These are phyloP conservation scores for Malurus elegans DNA, from an alignment of 2,113 vertebrate species.

Conservation along the genomic window DNA sequence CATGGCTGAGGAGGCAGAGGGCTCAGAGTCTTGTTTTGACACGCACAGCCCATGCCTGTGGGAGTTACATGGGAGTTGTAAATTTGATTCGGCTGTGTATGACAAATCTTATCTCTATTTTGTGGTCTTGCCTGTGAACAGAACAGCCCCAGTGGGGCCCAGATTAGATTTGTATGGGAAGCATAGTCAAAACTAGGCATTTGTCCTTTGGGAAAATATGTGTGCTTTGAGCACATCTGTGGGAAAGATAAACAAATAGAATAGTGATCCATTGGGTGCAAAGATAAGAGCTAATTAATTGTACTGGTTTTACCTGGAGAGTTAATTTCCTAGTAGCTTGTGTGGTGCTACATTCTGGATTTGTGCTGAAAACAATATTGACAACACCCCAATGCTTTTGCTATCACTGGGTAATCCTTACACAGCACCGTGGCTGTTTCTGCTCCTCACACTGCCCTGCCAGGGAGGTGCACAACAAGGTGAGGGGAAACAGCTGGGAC, in stretches of 20 bases:
- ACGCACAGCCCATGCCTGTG: not conserved
- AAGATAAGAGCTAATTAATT: not conserved
- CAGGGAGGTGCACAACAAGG: fast-evolving
- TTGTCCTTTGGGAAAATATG: not conserved
- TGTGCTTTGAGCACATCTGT: not conserved
- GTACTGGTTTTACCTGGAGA: not conserved
- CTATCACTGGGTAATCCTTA: not conserved
- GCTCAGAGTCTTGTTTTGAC: not conserved
- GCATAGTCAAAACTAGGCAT: not conserved
- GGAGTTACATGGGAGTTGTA: not conserved
- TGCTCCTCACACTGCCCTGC: not conserved
- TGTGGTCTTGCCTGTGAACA: not conserved
- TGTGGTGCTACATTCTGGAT: not conserved
- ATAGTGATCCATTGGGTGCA: not conserved
- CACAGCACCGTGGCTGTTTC: not conserved
- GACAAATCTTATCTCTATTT: not conserved
- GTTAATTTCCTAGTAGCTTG: not conserved
- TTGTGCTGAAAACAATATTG: not conserved
- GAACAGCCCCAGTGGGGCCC: not conserved
- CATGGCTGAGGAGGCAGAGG: not conserved
- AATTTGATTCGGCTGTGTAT: not conserved
- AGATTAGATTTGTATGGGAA: not conserved
- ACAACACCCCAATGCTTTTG: not conserved
- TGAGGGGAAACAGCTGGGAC: not conserved
- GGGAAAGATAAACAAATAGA: not conserved